Evolutionary conservation across 1,140 invertebrate genomes (phyloP), one percentile per base, ranked within the genome.

Genomic region (Aphaenogaster ashmeadi): DNA sequence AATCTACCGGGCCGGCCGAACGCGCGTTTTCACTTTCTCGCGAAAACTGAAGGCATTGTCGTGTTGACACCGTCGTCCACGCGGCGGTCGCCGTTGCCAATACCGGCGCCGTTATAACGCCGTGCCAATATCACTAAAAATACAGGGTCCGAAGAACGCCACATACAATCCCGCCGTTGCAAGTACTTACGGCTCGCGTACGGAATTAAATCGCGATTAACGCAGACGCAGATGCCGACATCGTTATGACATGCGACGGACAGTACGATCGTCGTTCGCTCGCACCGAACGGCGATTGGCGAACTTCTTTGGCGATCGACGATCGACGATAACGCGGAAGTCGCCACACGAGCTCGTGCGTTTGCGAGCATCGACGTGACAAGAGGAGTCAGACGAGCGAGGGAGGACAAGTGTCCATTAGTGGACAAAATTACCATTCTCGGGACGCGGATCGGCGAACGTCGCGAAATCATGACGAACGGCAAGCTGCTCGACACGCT

Each of bases 121-220:
- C 78, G 78, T 90, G 88, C 81, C 88, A 90, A 91, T 92, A 92
- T 91, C 74, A 92, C 88, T 92, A 91, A 92, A 92, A 92, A 91
- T 92, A 91, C 80, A 87, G 47, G 33, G 66, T 60, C 44, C 21
- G 27, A 56, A 60, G 62, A 62, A 66, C 41, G 50, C 44, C 47
- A 33, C 58, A 44, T 36, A 38, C 78, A 67, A 74, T 58, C 21
- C 36, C 50, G 44, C 50, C 60, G 58, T 81, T 33, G 47, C 27
- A 27, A 27, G 27, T 27, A n/a, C n/a, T n/a, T n/a, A 27, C 52
- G 47, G 60, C 83, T 86, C 66, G 66, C 21, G 69, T 75, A 90
- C 86, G 58, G 81, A 91, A 91, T 92, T 92, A 90, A 90, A 92
- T 90, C 80, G 36, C 78, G 71, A 87, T 88, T 87, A 69, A 88